Conservation (phyloP, 2,797 vertebrate species). For the Avahi laniger region DNA sequence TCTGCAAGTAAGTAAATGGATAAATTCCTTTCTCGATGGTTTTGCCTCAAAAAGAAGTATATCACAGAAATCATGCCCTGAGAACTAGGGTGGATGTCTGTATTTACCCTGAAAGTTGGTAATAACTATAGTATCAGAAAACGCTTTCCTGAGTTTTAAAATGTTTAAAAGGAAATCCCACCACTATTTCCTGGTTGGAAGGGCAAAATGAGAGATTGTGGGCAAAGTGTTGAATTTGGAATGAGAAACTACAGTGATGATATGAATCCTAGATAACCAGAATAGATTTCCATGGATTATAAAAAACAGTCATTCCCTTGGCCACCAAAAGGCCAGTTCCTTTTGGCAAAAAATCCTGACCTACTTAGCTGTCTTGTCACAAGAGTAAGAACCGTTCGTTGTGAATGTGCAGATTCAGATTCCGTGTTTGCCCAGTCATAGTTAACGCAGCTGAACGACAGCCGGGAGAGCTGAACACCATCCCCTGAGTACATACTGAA, state of each 20-base stretch:
- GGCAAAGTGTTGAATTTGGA: neutral
- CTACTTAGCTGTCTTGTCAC: slow-evolving; percentile 41
- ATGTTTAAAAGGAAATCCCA: slow-evolving; percentile 13
- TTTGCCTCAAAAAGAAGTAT: neutral
- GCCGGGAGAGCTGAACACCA: neutral
- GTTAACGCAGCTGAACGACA: neutral
- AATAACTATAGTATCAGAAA: neutral
- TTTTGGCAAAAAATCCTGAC: slow-evolving; percentile 52
- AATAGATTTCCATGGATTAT: neutral
- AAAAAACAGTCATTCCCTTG: neutral
- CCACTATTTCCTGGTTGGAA: neutral
- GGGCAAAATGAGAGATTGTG: neutral
- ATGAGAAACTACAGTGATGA: neutral
- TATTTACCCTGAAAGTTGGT: neutral
- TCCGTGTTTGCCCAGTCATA: neutral
- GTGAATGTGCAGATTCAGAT: neutral
- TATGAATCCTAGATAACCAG: neutral
- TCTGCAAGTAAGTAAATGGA: neutral
- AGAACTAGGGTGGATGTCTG: neutral
- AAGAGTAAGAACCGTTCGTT: neutral
- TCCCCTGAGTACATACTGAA: neutral
- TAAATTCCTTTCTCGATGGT: neutral
- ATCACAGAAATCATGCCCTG: neutral
- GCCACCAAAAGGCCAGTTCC: slow-evolving; percentile 43
- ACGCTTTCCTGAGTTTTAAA: neutral